phyloP scores from a whole-genome alignment of 2,888 invertebrate genomes.

The Willowsia nigromaculata region DNA sequence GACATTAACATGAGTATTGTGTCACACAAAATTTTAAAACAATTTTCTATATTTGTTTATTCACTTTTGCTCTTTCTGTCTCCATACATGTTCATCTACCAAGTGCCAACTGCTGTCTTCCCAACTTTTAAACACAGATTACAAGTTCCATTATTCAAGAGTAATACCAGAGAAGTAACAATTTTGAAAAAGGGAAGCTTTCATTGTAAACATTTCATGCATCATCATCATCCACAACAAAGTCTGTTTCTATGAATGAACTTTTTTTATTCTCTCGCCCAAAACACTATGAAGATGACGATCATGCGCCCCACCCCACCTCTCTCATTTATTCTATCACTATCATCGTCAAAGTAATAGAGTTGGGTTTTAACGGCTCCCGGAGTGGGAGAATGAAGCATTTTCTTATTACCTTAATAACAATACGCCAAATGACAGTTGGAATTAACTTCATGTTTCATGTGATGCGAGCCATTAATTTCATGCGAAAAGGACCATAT shows the following conservation, averaged over 20 bases:
- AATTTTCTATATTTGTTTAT: conserved; percentile 4
- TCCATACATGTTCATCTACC: too few relatives aligned
- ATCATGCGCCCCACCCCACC: conserved; percentile 43
- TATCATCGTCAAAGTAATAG: neutral
- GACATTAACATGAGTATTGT: conserved; percentile 21
- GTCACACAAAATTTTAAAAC: conserved; percentile 51
- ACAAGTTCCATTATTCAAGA: neutral
- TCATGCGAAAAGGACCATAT: conserved; percentile 65
- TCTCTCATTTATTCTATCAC: conserved; percentile 34
- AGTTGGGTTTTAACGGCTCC: conserved; percentile 33
- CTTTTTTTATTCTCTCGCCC: too few relatives aligned
- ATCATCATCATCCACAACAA: neutral
- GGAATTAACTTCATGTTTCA: conserved; percentile 62
- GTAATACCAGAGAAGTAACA: conserved; percentile 5
- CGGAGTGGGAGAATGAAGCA: conserved; percentile 14
- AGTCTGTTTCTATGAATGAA: neutral
- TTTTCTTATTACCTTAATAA: conserved; percentile 62
- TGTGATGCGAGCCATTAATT: conserved; percentile 65
- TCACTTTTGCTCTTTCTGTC: neutral
- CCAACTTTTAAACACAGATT: neutral
- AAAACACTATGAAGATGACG: too few relatives aligned
- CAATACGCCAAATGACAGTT: conserved; percentile 63
- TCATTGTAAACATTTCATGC: neutral
- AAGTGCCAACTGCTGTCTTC: too few relatives aligned
- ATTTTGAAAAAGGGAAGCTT: neutral